Base-by-base conservation (phyloP, 1,140 invertebrate species). In the Bombus sylvicola region DNA sequence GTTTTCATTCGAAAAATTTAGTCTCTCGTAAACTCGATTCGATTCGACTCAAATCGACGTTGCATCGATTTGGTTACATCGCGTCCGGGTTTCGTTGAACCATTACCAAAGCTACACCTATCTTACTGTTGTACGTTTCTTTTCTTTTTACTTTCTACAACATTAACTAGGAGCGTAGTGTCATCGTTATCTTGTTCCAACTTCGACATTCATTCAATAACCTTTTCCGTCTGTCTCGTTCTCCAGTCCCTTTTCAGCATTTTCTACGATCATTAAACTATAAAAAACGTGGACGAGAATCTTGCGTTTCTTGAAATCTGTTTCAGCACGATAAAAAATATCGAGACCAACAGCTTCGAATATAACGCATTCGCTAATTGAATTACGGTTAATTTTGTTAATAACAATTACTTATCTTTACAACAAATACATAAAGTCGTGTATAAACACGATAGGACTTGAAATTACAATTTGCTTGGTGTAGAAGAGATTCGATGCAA, bases 1-100 rank as follows among this genome's bases (percentile, higher is more conserved):
- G 81, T 83, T 86, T 53, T 57, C 69, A 22, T 39, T 83, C 71
- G 69, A 76, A 76, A 85, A 76, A 88, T 90, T 90, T 83, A 78
- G 57, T 83, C 12, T 41, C 4, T 15, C 79, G 2, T 9, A 59
- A 79, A 71, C n/a, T 53, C 4, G 13, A 31, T 28, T 41, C n/a
- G 75, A 41, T 18, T 39, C 12, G 25, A 22, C 28, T n/a, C 8
- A 64, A 41, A 12, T 47, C 28, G 25, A 13, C 43, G 37, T 39
- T 22, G 9, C 28, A 10, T 76, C 31, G 34, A 25, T 31, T 57
- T 37, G 10, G 28, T 28, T 31, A 66, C n/a, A 18, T 22, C 15
- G 13, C 71, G 18, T 41, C 22, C 47, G 28, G 13, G 5, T 39
- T 47, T 31, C 34, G 28, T 31, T 25, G 12, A 28, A n/a, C 1